A percentile compares a stretch with the other conserved stretches of the same genome.
Evolutionary conservation across 2,888 invertebrate genomes (phyloP).

Genomic region (Catotricha subobsoleta): DNA sequence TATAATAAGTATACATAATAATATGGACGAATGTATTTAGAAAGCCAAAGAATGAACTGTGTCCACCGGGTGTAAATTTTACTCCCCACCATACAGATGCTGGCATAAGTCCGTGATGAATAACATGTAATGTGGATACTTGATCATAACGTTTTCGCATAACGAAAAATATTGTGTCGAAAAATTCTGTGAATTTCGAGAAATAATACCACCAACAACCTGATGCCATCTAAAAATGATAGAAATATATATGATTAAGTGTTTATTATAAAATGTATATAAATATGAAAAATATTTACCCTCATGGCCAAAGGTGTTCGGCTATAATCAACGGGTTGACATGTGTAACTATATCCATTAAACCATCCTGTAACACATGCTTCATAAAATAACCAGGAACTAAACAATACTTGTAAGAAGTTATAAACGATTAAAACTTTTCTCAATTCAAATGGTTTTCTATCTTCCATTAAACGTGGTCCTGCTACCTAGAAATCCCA

Average conservation of each 20-base stretch:
- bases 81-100: constrained; percentile 85
- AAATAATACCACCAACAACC: constrained; percentile 92
- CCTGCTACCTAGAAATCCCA: constrained; percentile 40
- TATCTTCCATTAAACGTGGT: constrained; percentile 68
- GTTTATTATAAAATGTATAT: background rate
- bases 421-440: constrained; percentile 66
- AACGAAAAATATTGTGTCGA: constrained; percentile 89
- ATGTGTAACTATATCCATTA: constrained; percentile 49
- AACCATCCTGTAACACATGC: constrained; percentile 47
- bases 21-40: constrained; percentile 90
- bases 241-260: constrained; percentile 3
- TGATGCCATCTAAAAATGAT: constrained; percentile 46
- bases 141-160: constrained; percentile 85
- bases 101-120: constrained; percentile 92
- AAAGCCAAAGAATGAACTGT: constrained; percentile 84
- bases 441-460: constrained; percentile 63
- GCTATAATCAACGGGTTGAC: constrained; percentile 70
- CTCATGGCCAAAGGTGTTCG: constrained; percentile 44
- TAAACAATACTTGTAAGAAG: constrained; percentile 47
- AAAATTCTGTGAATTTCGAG: constrained; percentile 85
- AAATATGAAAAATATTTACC: constrained; percentile 31
- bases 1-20: constrained; percentile 84
- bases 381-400: constrained; percentile 34
- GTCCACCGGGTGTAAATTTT: constrained; percentile 78
- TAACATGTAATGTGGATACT: constrained; percentile 78